These are phyloP conservation scores for Littorina saxatilis DNA, from an alignment of 1,140 invertebrate species.

Conservation along the genomic window DNA sequence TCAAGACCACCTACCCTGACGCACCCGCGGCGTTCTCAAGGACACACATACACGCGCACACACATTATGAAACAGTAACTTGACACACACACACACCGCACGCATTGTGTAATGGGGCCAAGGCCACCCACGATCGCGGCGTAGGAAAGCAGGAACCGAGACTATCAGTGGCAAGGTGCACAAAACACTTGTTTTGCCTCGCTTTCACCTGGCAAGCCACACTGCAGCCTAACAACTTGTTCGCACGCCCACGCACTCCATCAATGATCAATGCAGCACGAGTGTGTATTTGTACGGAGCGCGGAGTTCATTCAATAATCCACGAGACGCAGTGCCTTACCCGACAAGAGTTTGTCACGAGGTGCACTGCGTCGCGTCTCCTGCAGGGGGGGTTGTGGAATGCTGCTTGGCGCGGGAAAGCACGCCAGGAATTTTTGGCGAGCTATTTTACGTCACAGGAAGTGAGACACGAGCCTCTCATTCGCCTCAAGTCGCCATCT, in stretches of 20 bases:
- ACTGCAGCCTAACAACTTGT: neutral
- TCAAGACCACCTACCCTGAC: no score
- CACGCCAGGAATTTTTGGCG: constrained; percentile 29
- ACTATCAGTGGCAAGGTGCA: no score
- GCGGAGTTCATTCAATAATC: neutral
- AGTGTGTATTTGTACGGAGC: neutral
- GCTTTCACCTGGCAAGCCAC: neutral
- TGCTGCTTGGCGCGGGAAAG: constrained; percentile 24
- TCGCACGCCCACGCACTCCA: constrained; percentile 1
- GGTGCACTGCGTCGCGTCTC: neutral
- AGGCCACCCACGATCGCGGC: no score
- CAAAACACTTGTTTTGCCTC: neutral
- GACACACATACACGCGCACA: neutral
- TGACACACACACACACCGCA: no score
- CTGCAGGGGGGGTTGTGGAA: constrained; percentile 21
- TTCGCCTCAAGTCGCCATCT: constrained; percentile 59
- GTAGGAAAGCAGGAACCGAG: no score
- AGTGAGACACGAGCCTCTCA: constrained; percentile 49
- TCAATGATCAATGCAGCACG: neutral
- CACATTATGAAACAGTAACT: no score
- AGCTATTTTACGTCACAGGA: constrained; percentile 50
- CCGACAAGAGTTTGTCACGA: neutral
- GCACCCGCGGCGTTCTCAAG: neutral
- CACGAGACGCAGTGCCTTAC: neutral
- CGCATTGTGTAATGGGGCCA: no score